Conservation (phyloP, 2,888 invertebrate species). For the Rhingia rostrata region DNA sequence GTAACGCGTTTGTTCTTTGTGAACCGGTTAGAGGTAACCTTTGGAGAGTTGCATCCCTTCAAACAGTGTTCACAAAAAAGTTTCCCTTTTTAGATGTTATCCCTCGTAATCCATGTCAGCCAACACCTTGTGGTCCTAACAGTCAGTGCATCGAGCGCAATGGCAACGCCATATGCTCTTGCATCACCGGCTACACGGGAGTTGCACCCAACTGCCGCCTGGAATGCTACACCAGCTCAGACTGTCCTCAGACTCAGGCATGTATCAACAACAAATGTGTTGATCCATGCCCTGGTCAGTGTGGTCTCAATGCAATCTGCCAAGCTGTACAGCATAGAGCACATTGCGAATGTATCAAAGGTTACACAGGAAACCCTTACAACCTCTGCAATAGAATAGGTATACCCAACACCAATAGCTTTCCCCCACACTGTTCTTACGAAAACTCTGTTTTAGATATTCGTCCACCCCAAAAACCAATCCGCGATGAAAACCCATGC, state of each 20-base stretch:
- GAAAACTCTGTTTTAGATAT: constrained; percentile 40
- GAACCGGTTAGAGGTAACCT: constrained; percentile 84
- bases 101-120: constrained; percentile 86
- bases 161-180: constrained; percentile 87
- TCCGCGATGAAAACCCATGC: constrained; percentile 85
- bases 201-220: constrained; percentile 89
- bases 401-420: constrained; percentile 56
- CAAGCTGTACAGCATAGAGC: constrained; percentile 91
- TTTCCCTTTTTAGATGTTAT: constrained; percentile 45
- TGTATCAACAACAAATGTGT: constrained; percentile 89
- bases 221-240: constrained; percentile 88
- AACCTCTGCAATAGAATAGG: constrained; percentile 84
- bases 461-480: constrained; percentile 56
- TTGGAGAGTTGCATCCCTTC: too few species aligned
- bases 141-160: constrained; percentile 87
- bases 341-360: constrained; percentile 88
- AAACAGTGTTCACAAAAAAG: background rate
- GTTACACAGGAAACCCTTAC: constrained; percentile 90
- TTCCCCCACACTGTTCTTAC: constrained; percentile 7
- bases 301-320: constrained; percentile 88
- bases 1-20: constrained; percentile 88
- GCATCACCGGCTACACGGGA: constrained; percentile 86
- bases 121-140: constrained; percentile 88
- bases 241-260: constrained; percentile 87
- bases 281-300: constrained; percentile 90